Percentiles rank a stretch among this genome's conserved stretches.
Evolutionary conservation across 2,797 vertebrate genomes (phyloP).

Genomic region (Cyprinodon diabolis): DNA sequence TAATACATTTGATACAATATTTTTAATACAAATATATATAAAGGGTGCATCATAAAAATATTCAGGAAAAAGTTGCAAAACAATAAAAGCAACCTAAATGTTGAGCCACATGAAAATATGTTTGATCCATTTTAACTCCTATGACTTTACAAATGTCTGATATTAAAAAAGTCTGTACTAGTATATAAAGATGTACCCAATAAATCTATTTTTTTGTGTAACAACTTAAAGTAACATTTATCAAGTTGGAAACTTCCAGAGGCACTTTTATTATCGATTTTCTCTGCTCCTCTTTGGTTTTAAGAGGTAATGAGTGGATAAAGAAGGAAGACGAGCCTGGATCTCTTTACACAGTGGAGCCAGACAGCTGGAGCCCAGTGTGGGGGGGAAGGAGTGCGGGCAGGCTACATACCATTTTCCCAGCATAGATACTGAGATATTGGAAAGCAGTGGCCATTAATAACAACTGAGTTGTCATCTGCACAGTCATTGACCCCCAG

Average conservation of each 20-base stretch:
- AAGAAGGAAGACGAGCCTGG: constrained; percentile 71
- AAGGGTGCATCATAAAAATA: neutral
- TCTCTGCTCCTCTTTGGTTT: constrained; percentile 65
- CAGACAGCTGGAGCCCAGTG: constrained; percentile 78
- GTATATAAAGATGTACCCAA: constrained; percentile 4
- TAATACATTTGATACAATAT: too few relatives aligned
- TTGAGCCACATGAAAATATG: neutral
- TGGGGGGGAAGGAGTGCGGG: constrained; percentile 61
- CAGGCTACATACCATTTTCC: constrained; percentile 72
- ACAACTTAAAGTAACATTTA: constrained; percentile 50
- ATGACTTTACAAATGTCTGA: neutral
- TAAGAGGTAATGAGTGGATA: constrained; percentile 70
- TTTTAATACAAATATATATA: neutral
- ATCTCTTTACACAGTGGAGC: constrained; percentile 80
- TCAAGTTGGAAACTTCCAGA: constrained; percentile 65
- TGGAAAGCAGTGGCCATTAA: constrained; percentile 76
- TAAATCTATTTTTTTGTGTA: constrained; percentile 30
- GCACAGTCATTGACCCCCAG: constrained; percentile 74
- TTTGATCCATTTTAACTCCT: neutral
- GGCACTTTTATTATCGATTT: constrained; percentile 71
- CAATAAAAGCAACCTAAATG: neutral
- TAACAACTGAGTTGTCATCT: constrained; percentile 78
- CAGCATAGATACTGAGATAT: constrained; percentile 75
- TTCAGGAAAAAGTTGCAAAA: neutral
- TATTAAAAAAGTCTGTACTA: neutral